Base-by-base conservation (phyloP, 2,113 vertebrate species). In the Xiphophorus maculatus region DNA sequence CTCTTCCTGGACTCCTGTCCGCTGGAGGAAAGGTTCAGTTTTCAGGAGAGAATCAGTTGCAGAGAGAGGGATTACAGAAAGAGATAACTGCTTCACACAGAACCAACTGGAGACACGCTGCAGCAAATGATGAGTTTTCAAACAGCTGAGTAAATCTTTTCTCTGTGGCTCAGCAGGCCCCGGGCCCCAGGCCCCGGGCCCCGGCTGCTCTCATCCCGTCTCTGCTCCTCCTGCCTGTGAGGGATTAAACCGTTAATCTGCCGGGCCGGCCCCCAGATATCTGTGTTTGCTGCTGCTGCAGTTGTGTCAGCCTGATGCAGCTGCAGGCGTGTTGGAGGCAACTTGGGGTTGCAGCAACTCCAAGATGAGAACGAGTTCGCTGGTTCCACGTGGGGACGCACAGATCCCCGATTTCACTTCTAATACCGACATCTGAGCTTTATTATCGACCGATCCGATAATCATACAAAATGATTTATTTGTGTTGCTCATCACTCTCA, bases 241-340 rank as follows among this genome's bases (percentile, higher is more conserved):
- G 79, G 86, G 91, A 93, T 92, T 93, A 92, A 91, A 88, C 76
- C 77, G 72, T 88, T 91, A 89, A 92, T 93, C 90, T 71, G 13
- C 67, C 87, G 72, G 83, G 87, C 87, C 77, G 72, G 78, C 75
- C 82, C 79, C 84, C 66, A 1, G 70, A 48, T 81, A 71, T 83
- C 82, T 79, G 66, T 84, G 81, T 86, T 82, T 82, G 80, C 63
- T 71, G 66, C 51, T 69, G 77, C 71, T 44, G n/a, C 68, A 66
- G 69, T 70, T 79, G 51, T 63, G 71, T 30, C 32, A 33, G 63
- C n/a, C 42, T 37, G 35, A 30, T 32, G 32, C 32, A 32, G 32
- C 32, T 33, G 67, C 44, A 30, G n/a, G 48, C 25, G 29, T 66
- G 73, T 71, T 27, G 48, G 62, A 44, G 42, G 12, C 42, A 44